Evolutionary conservation across 2,888 invertebrate species (phyloP).

Genomic region (Parnassius smintheus): DNA sequence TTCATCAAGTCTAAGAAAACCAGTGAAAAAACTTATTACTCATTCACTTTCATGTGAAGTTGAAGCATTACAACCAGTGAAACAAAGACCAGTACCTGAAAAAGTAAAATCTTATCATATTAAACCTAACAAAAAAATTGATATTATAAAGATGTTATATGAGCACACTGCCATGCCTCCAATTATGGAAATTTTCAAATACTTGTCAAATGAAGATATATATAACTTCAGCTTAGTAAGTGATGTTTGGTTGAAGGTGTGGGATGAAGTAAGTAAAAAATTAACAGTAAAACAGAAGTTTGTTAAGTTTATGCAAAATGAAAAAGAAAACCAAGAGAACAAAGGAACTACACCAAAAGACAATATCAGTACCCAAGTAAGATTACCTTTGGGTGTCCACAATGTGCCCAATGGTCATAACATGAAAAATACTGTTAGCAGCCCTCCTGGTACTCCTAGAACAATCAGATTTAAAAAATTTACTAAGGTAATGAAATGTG

Average conservation of each 20-base stretch:
- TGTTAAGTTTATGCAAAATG: conserved; percentile 48
- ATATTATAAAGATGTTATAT: conserved; percentile 63
- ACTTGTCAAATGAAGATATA: conserved; percentile 64
- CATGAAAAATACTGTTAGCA: conserved; percentile 39
- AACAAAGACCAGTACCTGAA: conserved; percentile 31
- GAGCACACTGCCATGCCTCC: conserved; percentile 51
- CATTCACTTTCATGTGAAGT: conserved; percentile 65
- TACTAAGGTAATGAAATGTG: conserved; percentile 51
- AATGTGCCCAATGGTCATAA: conserved; percentile 49
- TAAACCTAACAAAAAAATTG: conserved; percentile 64
- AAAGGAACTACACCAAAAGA: conserved; percentile 43
- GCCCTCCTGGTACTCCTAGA: conserved; percentile 65
- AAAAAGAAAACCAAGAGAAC: conserved; percentile 67
- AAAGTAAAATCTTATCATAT: conserved; percentile 34
- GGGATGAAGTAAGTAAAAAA: conserved; percentile 52
- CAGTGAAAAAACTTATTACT: conserved; percentile 58
- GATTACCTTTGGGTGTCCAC: conserved; percentile 59
- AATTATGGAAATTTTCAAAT: conserved; percentile 59
- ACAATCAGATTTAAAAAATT: conserved; percentile 66
- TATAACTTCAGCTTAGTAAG: conserved; percentile 66
- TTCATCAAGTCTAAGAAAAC: conserved; percentile 50
- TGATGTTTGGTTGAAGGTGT: conserved; percentile 57
- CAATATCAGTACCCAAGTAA: conserved; percentile 38
- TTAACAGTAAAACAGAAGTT: conserved; percentile 52
- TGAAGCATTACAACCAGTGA: conserved; percentile 48